Conservation (phyloP, 2,113 vertebrate genomes). For the Halcyon senegalensis region DNA sequence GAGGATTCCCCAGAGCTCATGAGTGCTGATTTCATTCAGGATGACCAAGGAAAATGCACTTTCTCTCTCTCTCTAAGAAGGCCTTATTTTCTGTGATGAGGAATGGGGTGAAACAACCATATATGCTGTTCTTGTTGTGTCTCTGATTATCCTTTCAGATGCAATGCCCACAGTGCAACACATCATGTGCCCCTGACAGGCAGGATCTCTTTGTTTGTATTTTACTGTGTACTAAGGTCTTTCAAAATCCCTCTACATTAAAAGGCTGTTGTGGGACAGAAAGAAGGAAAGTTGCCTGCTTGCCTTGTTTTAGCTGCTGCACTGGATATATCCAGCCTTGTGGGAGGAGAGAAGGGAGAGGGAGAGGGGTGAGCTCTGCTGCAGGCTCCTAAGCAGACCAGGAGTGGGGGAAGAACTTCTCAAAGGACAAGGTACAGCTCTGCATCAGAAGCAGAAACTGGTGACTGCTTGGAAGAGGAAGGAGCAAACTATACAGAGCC, state of each 20-base stretch:
- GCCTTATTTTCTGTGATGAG: not conserved
- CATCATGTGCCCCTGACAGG: rapidly evolving
- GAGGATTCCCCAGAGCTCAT: not conserved
- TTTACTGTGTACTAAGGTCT: not conserved
- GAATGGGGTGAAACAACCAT: not conserved
- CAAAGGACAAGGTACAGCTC: not conserved
- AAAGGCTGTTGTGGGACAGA: not conserved
- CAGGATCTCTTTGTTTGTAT: not conserved
- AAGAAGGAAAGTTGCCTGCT: not conserved
- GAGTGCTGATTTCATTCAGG: rapidly evolving
- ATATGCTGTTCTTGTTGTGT: rapidly evolving
- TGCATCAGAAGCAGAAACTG: not conserved
- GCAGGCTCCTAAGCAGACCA: not conserved
- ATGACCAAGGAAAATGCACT: too few relatives aligned
- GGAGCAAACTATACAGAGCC: not conserved
- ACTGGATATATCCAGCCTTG: not conserved
- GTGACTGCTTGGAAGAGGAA: not conserved
- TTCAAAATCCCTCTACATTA: not conserved
- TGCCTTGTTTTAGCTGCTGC: not conserved
- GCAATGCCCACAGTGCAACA: not conserved
- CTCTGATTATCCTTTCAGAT: not conserved
- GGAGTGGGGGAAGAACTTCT: not conserved
- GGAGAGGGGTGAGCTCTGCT: not conserved
- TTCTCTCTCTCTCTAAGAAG: not conserved
- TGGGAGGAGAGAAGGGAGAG: not conserved